Base-by-base conservation (phyloP, 2,797 vertebrate species). In the Aeoliscus strigatus region DNA sequence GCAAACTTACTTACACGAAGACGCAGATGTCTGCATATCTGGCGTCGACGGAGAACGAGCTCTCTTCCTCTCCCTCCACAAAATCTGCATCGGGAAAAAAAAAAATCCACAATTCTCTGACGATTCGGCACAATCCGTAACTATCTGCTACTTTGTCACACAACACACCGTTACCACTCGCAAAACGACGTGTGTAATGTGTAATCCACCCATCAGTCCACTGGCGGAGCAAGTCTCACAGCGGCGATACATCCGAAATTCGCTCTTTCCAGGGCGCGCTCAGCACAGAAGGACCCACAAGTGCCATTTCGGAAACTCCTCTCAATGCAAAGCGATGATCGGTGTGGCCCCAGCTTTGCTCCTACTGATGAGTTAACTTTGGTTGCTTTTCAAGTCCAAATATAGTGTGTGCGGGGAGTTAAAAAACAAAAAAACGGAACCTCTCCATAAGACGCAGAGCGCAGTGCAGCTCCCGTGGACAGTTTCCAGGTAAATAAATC, bases 51-150 rank as follows among this genome's bases (percentile, higher is more conserved):
- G 49, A 62, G 58, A 65, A 39, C 44, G 58, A 60, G 66, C 55
- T 57, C 38, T 75, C 61, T 79, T 76, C 66, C 48, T 39, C 54
- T 75, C 58, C 66, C 66, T 67, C 56, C 60, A 57, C 40, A 76
- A 75, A 82, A 79, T 66, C 74, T 70, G 80, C 85, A 76, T 80
- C 64, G 52, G 64, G 65, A 11, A 13, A 23, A 86, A 83, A 86
- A 89, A 88, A 70, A 28, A 92, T 86, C 80, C 79, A 89, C 88
- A 90, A 88, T 89, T 91, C 84, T 87, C 87, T 79, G 78, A 87
- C 77, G 87, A 83, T 88, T 87, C 75, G 26, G 74, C 59, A 81
- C 82, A 85, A 89, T 87, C 81, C 81, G 74, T 79, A 85, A 53
- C 76, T n/a, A n/a, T n/a, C n/a, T n/a, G 87, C 83, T 53, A 72